These are phyloP conservation scores for Strix aluco DNA, from an alignment of 2,113 vertebrate species.

Conservation along the genomic window DNA sequence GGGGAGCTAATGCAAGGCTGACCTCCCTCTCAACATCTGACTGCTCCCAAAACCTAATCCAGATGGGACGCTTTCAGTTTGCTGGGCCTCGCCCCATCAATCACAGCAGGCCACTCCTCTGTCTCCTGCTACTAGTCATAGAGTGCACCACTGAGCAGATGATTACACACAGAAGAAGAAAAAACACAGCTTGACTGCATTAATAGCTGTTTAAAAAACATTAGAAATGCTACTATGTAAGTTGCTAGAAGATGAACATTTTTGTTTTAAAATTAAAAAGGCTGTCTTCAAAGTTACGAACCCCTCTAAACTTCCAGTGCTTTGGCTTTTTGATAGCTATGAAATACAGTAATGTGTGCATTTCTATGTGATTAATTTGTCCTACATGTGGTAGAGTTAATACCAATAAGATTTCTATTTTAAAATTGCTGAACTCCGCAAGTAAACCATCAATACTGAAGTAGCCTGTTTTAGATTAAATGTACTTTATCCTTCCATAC, in stretches of 20 bases:
- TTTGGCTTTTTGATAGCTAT: not conserved
- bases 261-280: constrained; percentile 63
- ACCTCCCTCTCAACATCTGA: constrained; percentile 77
- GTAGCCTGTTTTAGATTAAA: constrained; percentile 30
- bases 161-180: constrained; percentile 57
- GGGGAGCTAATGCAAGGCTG: constrained; percentile 74
- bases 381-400: not conserved
- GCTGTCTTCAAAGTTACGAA: constrained; percentile 21
- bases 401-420: not conserved
- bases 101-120: constrained; percentile 77
- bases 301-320: not conserved
- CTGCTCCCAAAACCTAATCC: constrained; percentile 75
- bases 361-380: not conserved
- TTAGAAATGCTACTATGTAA: constrained; percentile 48
- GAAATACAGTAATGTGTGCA: not conserved
- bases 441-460: not conserved
- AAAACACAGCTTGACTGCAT: constrained; percentile 50
- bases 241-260: constrained; percentile 41
- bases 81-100: constrained; percentile 70
- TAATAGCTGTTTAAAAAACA: constrained; percentile 74
- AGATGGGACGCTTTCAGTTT: constrained; percentile 69
- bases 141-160: constrained; percentile 68
- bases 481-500: constrained; percentile 23
- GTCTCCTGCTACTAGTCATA: constrained; percentile 47
- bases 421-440: not conserved